Evolutionary conservation across 2,113 vertebrate genomes (phyloP), one percentile per base, ranked within the genome.

Genomic region (Enhydra lutris): DNA sequence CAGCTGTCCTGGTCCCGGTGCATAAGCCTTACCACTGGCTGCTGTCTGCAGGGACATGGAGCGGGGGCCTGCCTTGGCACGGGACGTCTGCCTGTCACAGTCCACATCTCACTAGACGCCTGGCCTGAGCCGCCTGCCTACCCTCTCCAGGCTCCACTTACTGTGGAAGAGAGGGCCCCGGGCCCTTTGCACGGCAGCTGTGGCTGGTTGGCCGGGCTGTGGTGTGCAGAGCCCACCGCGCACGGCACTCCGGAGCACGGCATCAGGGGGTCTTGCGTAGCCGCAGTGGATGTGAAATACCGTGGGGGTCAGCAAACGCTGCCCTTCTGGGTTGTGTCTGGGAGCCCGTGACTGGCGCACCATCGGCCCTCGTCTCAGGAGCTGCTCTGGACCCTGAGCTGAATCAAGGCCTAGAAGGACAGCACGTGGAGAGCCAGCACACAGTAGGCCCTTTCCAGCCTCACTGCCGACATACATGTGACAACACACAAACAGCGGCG

Each of bases 301-400:
- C 24, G 1, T 0, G 0, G 71, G 26, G 18, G 3, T 3, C 0
- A 0, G 18, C 18, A 34, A 1, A 6, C 2, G 3, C 39, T 1
- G 36, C 18, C 5, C 11, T 0, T 3, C 7, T 1, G 24, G 61
- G 45, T 18, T 21, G 55, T 18, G 52, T 59, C 31, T 3, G 55
- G 17, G 20, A 34, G 45, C n/a, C 2, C 1, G 6, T 5, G 2
- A 13, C 21, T 1, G 1, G 59, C 29, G 7, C 1, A 1, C 31
- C 4, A 0, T 20, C 0, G 1, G 65, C n/a, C 50, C 67, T 74
- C 76, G 31, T 10, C 45, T 29, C 47, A 0, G 0, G 6, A 34
- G 7, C 1, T 11, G 42, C 83, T 34, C 42, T 34, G 0, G 6
- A 57, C 21, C 36, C 4, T 4, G 36, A 29, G 73, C 26, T 0